Base-by-base conservation (phyloP, 1,140 invertebrate species). In the Luehdorfia chinensis region DNA sequence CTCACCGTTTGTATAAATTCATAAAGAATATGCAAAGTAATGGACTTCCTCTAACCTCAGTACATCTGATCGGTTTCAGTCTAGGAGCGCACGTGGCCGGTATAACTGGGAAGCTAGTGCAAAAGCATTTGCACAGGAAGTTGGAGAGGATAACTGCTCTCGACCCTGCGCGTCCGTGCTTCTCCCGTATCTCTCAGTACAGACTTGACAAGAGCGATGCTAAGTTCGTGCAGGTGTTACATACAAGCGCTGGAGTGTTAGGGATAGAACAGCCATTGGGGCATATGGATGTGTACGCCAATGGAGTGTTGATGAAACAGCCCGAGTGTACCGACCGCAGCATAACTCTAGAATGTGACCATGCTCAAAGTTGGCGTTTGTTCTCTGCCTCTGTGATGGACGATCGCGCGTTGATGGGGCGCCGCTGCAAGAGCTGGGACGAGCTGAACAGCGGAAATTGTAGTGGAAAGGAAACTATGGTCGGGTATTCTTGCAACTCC, bases 21-120 rank as follows among this genome's bases (percentile, higher is more conserved):
- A 53, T 84, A 3, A 68, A 56, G 27, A 70, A 58, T 4, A 23
- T 83, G 0, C 23, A 68, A 12, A 39, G 45, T 0, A 48, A 63
- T 2, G 88, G 90, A 0, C 73, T 86, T 5, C 59, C 75, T 11
- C 64, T 87, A 0, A 59, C 72, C 1, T 51, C 84, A 0, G 88
- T 93, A 1, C 94, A 95, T 69, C 59, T 95, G 0, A 89, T 95
- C 23, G 94, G 94, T 1, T 94, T 95, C 75, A 94, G 93, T 61
- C 71, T 95, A 0, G 94, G 94, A 1, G 93, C 93, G 1, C 94
- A 95, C 58, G 90, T 94, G 0, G 92, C 92, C 3, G 93, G 93
- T 0, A 91, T 91, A 50, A 91, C 93, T 0, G 93, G 93, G 0
- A 90, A 92, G 51, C 56, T 90, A n/a, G 62, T 93, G 0, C 90